phyloP scores from a whole-genome alignment of 1,140 invertebrate species.

The Bactericera cockerelli region DNA sequence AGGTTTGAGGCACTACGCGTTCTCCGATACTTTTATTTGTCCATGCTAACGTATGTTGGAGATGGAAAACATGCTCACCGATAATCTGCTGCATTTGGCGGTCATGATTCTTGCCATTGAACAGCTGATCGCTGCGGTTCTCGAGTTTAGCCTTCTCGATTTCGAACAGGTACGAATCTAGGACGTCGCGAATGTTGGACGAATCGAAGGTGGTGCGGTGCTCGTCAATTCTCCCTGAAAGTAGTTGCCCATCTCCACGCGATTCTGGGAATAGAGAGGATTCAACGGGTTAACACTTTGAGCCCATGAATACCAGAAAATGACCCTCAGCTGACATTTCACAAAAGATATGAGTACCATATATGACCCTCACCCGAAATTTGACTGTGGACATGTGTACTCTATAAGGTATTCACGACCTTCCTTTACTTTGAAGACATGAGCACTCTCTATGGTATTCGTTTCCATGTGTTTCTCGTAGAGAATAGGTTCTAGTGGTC shows the following conservation, averaged over 20 bases:
- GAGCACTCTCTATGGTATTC: too few relatives aligned
- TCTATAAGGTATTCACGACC: too few relatives aligned
- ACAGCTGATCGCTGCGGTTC: constrained; percentile 49
- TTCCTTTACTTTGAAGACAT: too few relatives aligned
- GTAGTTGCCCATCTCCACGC: constrained; percentile 65
- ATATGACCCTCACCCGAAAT: too few relatives aligned
- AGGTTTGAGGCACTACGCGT: too few relatives aligned
- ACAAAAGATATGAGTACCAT: too few relatives aligned
- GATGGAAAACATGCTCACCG: too few relatives aligned
- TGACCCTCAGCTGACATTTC: constrained; percentile 78
- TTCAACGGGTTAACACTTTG: background rate
- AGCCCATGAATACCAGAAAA: constrained; percentile 67
- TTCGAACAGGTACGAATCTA: constrained; percentile 71
- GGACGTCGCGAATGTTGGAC: constrained; percentile 60
- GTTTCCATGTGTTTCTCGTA: too few relatives aligned
- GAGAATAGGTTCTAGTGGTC: constrained; percentile 67
- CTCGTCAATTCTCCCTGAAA: constrained; percentile 64
- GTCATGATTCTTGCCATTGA: constrained; percentile 65
- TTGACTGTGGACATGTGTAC: too few relatives aligned
- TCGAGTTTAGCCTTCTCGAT: constrained; percentile 63
- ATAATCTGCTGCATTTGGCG: constrained; percentile 80
- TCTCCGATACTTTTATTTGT: too few relatives aligned
- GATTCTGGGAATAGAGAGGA: constrained; percentile 38
- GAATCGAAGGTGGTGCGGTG: constrained; percentile 59
- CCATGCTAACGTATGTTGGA: too few relatives aligned